A percentile compares a stretch with the other conserved stretches of the same genome.
Evolutionary conservation across 1,140 invertebrate species (phyloP).

Genomic region (Pseudomyrmex cubaensis): DNA sequence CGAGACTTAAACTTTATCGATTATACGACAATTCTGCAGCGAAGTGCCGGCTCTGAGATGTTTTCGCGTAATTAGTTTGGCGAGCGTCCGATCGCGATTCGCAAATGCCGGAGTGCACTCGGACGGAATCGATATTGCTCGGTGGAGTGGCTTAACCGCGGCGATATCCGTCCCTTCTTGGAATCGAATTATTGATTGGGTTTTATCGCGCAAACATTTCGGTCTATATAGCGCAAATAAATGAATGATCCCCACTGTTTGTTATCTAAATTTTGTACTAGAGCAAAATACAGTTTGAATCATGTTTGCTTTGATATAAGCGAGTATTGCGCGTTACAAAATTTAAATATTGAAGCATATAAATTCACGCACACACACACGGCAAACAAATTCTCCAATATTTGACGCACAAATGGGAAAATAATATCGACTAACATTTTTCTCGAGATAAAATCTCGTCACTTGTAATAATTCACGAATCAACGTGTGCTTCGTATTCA

Average conservation of each 20-base stretch:
- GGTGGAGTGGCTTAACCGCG: background rate
- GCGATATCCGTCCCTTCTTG: conserved; percentile 28
- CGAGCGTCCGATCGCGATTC: conserved; percentile 50
- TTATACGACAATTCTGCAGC: conserved; percentile 18
- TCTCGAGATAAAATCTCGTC: background rate
- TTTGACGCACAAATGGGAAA: background rate
- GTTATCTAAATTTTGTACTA: background rate
- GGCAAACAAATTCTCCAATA: background rate
- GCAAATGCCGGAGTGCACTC: conserved; percentile 43
- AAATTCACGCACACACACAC: background rate
- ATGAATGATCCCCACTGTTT: conserved; percentile 28
- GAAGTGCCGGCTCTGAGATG: conserved; percentile 6
- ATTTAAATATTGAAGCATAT: conserved; percentile 4
- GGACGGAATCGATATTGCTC: conserved; percentile 38
- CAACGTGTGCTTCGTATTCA: background rate
- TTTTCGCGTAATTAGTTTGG: conserved; percentile 48
- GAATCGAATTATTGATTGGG: conserved; percentile 43
- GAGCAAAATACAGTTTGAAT: background rate
- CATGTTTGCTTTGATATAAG: background rate
- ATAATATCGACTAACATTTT: background rate
- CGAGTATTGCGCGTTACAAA: background rate
- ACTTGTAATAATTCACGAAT: background rate
- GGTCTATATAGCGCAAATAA: conserved; percentile 38
- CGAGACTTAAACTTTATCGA: conserved; percentile 36
- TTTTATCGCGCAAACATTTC: conserved; percentile 39